phyloP scores from a whole-genome alignment of 2,888 invertebrate genomes.

The Deilephila porcellus region DNA sequence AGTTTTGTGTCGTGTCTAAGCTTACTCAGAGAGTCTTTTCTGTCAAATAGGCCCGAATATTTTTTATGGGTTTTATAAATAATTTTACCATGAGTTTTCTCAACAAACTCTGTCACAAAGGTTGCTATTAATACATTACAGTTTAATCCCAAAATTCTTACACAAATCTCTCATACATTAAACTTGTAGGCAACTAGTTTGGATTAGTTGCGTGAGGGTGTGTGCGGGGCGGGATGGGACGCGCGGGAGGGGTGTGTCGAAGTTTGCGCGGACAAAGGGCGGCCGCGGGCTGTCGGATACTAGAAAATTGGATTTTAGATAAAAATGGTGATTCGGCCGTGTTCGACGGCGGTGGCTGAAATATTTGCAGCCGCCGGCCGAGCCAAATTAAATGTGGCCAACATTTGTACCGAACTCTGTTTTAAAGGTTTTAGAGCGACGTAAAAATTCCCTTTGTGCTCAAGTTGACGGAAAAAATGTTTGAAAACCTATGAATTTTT shows the following conservation, averaged over 20 bases:
- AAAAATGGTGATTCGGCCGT: slow-evolving; percentile 58
- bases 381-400: slow-evolving; percentile 16
- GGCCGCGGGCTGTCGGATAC: slow-evolving; percentile 43
- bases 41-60: too few species aligned
- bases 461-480: slow-evolving; percentile 9
- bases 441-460: slow-evolving; percentile 16
- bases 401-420: neutral
- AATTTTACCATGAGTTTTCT: too few species aligned
- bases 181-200: slow-evolving; percentile 10
- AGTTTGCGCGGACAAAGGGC: slow-evolving; percentile 22
- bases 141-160: neutral
- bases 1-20: too few species aligned
- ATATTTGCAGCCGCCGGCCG: slow-evolving; percentile 38
- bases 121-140: too few species aligned
- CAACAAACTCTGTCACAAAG: too few species aligned
- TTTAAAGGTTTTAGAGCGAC: neutral
- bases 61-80: too few species aligned
- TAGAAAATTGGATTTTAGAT: slow-evolving; percentile 65
- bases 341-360: slow-evolving; percentile 37
- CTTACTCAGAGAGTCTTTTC: too few species aligned
- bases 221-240: neutral
- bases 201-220: neutral
- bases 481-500: slow-evolving; percentile 4
- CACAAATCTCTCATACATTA: slow-evolving; percentile 12
- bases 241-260: neutral